phyloP scores from a whole-genome alignment of 2,113 vertebrate genomes.

The Hipposideros armiger region DNA sequence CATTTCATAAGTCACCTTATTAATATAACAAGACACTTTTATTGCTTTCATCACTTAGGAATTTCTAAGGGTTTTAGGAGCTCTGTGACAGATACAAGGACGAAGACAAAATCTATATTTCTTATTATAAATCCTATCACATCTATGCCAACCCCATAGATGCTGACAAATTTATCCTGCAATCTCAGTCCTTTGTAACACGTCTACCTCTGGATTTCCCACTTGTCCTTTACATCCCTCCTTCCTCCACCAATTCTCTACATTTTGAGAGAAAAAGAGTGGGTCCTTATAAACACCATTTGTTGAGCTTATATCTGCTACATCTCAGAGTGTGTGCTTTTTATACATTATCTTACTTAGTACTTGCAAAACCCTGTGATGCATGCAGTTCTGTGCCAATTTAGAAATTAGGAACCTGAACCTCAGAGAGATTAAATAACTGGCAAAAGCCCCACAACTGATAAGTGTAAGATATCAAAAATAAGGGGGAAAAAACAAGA shows the following conservation, averaged over 20 bases:
- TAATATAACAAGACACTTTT: not conserved
- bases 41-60: not conserved
- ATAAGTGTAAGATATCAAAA: not conserved
- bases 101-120: not conserved
- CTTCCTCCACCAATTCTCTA: not conserved
- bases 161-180: not conserved
- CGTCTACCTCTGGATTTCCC: not conserved
- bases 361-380: not conserved
- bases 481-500: not conserved
- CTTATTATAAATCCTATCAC: not conserved
- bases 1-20: not conserved
- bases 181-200: not conserved
- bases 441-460: not conserved
- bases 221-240: not conserved
- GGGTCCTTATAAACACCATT: not conserved
- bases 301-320: not conserved
- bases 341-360: not conserved
- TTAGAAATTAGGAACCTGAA: not conserved
- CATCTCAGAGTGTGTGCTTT: not conserved
- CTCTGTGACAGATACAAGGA: not conserved
- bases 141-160: not conserved
- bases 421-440: not conserved
- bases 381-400: not conserved
- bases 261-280: not conserved
- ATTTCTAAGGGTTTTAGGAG: not conserved